Base-by-base conservation (phyloP, 2,797 vertebrate genomes). In the Pitangus sulphuratus region DNA sequence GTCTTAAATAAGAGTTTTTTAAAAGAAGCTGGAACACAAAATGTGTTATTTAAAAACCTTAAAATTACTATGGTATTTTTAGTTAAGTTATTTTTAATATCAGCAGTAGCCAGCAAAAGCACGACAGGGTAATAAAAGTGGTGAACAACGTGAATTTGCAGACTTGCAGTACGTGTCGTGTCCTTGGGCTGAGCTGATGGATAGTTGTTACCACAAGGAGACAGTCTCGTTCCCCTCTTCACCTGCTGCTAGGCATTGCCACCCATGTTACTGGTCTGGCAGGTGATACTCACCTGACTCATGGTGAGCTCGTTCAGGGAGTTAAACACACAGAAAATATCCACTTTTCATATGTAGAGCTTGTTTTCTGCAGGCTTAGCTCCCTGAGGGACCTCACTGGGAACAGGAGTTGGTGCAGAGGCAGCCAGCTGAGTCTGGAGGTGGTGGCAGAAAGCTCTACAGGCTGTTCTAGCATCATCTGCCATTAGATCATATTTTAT, bases 181-280 rank as follows among this genome's bases (percentile, higher is more conserved):
- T 24, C 54, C 58, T 57, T 47, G 44, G 62, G 15, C 31, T 57
- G 50, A 69, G 35, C 50, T 70, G 8, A 8, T 18, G 62, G 47
- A 4, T 21, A 7, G 21, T 44, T 64, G 8, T 62, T 31, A 3
- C n/a, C 58, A 51, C 62, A 61, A 44, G 80, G 86, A 95, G 58
- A 60, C 31, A 20, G 40, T 30, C 61, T 84, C 1, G 0, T 64
- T 88, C 53, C 42, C 40, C 14, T 50, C 39, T 35, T 50, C 16
- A 0, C 11, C 11, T 1, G 2, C 45, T 3, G 3, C 26, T n/a
- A 18, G 68, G 6, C 56, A 33, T n/a, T 64, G 50, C 15, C 30
- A 22, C 18, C 30, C 22, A 3, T 71, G 68, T 20, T 24, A 20
- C 12, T 65, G 61, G 40, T 30, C 31, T 77, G 77, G 45, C 25